Evolutionary conservation across 2,888 invertebrate species (phyloP), one percentile per base, ranked within the genome.

Genomic region (Girardia tigrina): DNA sequence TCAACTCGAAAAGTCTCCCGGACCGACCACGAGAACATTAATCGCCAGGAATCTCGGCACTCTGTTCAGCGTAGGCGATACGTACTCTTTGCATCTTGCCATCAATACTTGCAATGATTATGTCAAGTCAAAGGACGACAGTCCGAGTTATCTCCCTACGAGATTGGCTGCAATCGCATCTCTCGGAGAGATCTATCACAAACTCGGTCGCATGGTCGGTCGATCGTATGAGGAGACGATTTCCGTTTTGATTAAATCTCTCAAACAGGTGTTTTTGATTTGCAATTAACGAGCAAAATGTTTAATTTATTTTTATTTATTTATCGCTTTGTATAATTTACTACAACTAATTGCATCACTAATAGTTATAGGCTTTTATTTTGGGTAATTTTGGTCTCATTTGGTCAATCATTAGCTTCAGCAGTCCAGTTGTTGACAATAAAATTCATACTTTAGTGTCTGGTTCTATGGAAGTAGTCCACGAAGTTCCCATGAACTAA

Each of bases 21-120:
- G 97, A 0, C 92, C 95, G 16, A 94, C 97, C 1, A 93, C 94
- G 0, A 87, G 97, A 28, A 89, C 90, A 82, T 86, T 98, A 29
- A 89, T 97, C 75, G 94, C 95, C 20, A 78, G 91, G 82, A 92
- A 92, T 82, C 86, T 95, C 78, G 94, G 94, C 0, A 93, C 92
- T 0, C 86, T 98, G 69, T 98, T 95, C 86, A 92, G 92, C 77
- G 93, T 97, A 20, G 98, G 97, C 0, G 97, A 98, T 84, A 94
- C 97, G 42, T 94, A 94, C 84, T 87, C 92, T 77, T 88, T 99
- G 70, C 97, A 97, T 84, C 94, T 94, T 80, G 94, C 94, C 0
- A 93, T 98, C 75, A 97, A 97, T 85, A 91, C 91, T 80, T 97
- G 97, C 86, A 98, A 97, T 86, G 97, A 98, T 82, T 91, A 94